These are phyloP conservation scores for Drosophila nigrodunni DNA, from an alignment of 1,140 invertebrate genomes.

Conservation along the genomic window DNA sequence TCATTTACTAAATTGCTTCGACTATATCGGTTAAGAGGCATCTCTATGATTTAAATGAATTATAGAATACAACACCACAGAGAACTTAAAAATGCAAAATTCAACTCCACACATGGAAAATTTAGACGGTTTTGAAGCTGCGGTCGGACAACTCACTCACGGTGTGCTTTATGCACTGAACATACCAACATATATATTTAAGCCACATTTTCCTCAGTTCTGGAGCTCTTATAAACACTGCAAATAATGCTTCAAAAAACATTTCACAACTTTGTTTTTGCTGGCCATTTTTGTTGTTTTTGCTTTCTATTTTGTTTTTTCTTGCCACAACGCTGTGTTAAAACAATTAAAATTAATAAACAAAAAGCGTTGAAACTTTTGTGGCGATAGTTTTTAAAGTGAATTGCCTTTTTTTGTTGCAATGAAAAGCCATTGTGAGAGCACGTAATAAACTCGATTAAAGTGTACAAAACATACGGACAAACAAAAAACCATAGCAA, in stretches of 20 bases:
- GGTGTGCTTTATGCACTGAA: slow-evolving; percentile 15
- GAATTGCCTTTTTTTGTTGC: slow-evolving; percentile 25
- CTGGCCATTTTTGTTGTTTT: slow-evolving; percentile 9
- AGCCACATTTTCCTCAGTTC: slow-evolving; percentile 7
- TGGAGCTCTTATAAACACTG: slow-evolving; percentile 25
- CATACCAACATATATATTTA: slow-evolving; percentile 24
- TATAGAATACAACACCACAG: background rate
- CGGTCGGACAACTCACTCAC: slow-evolving; percentile 14
- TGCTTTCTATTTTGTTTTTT: background rate
- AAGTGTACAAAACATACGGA: slow-evolving; percentile 75
- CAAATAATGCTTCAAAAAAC: slow-evolving; percentile 16
- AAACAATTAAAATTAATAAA: slow-evolving; percentile 62
- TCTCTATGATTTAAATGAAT: slow-evolving; percentile 13
- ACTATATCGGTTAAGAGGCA: background rate
- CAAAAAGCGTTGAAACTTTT: slow-evolving; percentile 56
- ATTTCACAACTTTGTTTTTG: slow-evolving; percentile 34
- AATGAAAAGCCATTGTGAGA: slow-evolving; percentile 23
- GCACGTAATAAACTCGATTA: slow-evolving; percentile 79
- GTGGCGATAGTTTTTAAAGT: slow-evolving; percentile 51
- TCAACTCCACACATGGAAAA: slow-evolving; percentile 13
- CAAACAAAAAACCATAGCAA: slow-evolving; percentile 34
- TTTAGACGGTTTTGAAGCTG: slow-evolving; percentile 13
- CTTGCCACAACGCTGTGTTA: slow-evolving; percentile 23
- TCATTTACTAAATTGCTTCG: slow-evolving; percentile 7
- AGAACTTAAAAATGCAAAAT: slow-evolving; percentile 29